Evolutionary conservation across 2,113 vertebrate genomes (phyloP).

Genomic region (Megalops atlanticus): DNA sequence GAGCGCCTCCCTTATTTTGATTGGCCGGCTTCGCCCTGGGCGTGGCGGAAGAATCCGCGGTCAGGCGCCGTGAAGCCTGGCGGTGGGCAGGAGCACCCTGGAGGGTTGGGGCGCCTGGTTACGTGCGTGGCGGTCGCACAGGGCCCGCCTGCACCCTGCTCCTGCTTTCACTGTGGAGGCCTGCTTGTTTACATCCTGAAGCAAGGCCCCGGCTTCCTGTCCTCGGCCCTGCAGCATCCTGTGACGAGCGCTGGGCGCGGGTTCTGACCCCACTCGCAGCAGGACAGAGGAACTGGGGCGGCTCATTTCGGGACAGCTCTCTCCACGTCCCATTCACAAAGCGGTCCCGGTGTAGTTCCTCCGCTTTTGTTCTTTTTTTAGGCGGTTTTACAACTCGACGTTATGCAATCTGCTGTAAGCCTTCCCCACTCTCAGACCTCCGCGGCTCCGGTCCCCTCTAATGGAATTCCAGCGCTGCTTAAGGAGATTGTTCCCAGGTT

Average conservation of each 20-base stretch:
- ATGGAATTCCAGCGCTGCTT: neutral
- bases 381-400: neutral
- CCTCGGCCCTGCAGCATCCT: neutral
- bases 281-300: neutral
- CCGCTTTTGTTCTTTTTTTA: no score
- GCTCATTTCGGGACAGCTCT: neutral
- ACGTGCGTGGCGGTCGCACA: no score
- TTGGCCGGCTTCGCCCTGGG: neutral
- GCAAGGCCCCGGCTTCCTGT: neutral
- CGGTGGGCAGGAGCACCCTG: neutral
- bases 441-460: neutral
- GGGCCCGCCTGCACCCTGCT: neutral
- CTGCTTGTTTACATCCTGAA: constrained; percentile 13
- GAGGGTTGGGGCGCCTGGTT: neutral
- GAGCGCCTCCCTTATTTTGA: neutral
- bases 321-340: neutral
- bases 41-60: neutral
- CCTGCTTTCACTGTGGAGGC: neutral
- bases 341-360: neutral
- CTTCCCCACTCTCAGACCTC: neutral
- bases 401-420: neutral
- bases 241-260: neutral
- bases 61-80: neutral
- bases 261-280: neutral
- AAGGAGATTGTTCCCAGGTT: neutral